Conservation (phyloP, 2,797 vertebrate species). For the Falco rusticolus region DNA sequence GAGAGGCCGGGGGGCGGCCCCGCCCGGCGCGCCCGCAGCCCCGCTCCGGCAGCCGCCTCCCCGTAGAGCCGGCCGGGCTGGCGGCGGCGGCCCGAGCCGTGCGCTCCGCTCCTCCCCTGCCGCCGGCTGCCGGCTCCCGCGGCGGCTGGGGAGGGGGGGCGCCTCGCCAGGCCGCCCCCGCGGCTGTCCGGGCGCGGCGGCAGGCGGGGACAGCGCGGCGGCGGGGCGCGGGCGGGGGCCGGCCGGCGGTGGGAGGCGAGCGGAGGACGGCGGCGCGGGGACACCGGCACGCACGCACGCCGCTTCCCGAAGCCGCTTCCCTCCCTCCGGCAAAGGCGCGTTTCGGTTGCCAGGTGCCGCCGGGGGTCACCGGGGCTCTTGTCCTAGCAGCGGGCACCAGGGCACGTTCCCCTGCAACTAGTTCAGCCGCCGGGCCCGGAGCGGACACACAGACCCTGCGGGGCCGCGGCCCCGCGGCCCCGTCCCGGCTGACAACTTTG, state of each 20-base stretch:
- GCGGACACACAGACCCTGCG: neutral
- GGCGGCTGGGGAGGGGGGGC: neutral
- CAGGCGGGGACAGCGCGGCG: neutral
- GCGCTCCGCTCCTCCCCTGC: conserved; percentile 2
- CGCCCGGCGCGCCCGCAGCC: neutral
- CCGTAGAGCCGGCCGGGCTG: neutral
- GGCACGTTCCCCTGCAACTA: neutral
- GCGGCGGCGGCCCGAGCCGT: neutral
- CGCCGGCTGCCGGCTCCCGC: neutral
- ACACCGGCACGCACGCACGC: neutral
- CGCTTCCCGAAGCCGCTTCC: neutral
- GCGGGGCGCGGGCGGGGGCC: neutral
- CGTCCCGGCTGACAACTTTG: neutral
- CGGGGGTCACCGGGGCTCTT: neutral
- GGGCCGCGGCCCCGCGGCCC: too few relatives aligned
- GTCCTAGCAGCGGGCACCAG: neutral
- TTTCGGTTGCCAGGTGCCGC: neutral
- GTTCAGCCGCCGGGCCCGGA: neutral
- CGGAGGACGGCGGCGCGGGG: neutral
- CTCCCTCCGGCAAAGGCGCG: neutral
- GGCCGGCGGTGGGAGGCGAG: too few relatives aligned
- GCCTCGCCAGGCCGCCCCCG: neutral
- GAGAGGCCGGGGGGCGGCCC: neutral
- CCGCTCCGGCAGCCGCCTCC: neutral
- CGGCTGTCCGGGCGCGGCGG: neutral